A percentile compares a stretch with the other conserved stretches of the same genome.
phyloP scores from a whole-genome alignment of 2,797 vertebrate genomes.

The Chanos chanos region DNA sequence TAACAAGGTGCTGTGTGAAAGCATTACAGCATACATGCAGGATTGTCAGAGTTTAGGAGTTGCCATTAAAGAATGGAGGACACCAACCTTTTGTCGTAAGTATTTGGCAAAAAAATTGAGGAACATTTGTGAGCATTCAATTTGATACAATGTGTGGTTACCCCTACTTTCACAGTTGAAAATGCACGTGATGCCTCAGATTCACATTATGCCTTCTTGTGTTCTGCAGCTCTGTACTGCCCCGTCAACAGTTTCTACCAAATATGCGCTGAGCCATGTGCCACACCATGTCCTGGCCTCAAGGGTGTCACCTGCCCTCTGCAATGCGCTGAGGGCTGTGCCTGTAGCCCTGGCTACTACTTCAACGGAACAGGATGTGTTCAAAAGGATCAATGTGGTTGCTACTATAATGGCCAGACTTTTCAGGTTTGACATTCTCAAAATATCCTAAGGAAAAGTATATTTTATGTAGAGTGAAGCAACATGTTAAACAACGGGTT shows the following conservation, averaged over 20 bases:
- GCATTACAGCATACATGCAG: constrained; percentile 55
- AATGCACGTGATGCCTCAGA: neutral
- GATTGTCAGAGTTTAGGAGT: constrained; percentile 64
- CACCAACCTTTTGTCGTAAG: constrained; percentile 56
- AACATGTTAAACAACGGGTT: too few species aligned
- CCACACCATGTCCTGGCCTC: constrained; percentile 57
- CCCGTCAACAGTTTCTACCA: constrained; percentile 66
- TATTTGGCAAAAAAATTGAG: neutral
- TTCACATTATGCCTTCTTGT: neutral
- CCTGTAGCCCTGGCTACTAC: constrained; percentile 61
- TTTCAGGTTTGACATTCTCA: constrained; percentile 64
- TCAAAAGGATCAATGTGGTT: constrained; percentile 60
- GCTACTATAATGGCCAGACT: constrained; percentile 61
- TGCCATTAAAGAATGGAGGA: constrained; percentile 55
- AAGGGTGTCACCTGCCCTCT: constrained; percentile 34
- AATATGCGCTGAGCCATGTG: constrained; percentile 61
- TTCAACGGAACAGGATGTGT: constrained; percentile 62
- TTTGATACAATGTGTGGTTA: neutral
- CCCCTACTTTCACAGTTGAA: neutral
- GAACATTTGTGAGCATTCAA: neutral
- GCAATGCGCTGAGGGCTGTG: constrained; percentile 64
- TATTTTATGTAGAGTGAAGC: too few species aligned
- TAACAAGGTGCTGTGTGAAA: constrained; percentile 48
- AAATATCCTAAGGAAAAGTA: too few species aligned
- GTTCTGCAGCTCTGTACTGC: constrained; percentile 57